Evolutionary conservation across 2,113 vertebrate genomes (phyloP), one percentile per base, ranked within the genome.

Genomic region (Carassius gibelio): DNA sequence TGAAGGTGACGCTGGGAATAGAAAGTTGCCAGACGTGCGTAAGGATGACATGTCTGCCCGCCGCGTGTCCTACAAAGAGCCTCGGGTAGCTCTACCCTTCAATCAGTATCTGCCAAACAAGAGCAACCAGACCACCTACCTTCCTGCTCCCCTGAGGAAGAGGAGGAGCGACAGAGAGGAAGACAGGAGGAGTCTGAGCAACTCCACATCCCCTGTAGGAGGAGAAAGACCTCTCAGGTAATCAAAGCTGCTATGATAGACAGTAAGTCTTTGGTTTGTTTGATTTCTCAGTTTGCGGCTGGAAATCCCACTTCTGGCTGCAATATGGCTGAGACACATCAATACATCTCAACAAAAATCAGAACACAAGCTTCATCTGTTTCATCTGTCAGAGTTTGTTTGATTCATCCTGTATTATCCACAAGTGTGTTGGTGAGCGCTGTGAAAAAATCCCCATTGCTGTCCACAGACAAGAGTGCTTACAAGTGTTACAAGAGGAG

Each of bases 61-160:
- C 76, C 92, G 98, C 88, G 95, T 96, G 6, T 96, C 96, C 85
- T 96, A 94, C 0, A 94, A 95, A 57, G 97, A 99, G 88, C 94
- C 96, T 6, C 96, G 97, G 85, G 95, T 94, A 92, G 94, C 94
- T 88, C 91, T 98, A 92, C 96, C 97, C 90, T 99, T 99, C 88
- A 99, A 99, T 92, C 98, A 99, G 94, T 99, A 99, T 92, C 97
- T 99, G 88, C 98, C 98, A 0, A 99, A 98, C 93, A 97, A 98
- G 86, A 95, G 93, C 89, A 99, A 99, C 88, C 96, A 96, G 94
- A 96, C 94, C 23, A 94, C 94, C 88, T 99, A 97, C 8, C 84
- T 98, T 87, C 97, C 96, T 0, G 92, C 95, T 10, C 95, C 97
- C 0, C 95, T 98, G 45, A 94, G 97, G 68, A 98, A 96, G 90